phyloP scores from a whole-genome alignment of 2,888 invertebrate species.

The Macrosoma leucophasiata region DNA sequence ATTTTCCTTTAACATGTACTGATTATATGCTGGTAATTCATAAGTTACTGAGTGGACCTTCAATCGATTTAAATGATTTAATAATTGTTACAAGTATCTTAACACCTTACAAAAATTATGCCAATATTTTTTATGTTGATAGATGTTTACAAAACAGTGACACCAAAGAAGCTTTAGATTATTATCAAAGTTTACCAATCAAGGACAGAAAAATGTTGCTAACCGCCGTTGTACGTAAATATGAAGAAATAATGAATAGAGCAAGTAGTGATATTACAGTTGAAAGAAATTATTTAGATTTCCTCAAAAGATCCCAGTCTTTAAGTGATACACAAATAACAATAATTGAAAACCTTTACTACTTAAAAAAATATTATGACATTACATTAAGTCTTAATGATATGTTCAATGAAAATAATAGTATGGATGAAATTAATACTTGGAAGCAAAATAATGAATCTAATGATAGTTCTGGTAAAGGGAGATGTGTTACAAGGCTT shows the following conservation, averaged over 20 bases:
- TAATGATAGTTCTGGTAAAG: constrained; percentile 39
- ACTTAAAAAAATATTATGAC: constrained; percentile 57
- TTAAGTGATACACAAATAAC: constrained; percentile 42
- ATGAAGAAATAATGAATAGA: constrained; percentile 55
- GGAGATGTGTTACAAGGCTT: constrained; percentile 42
- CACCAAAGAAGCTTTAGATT: constrained; percentile 51
- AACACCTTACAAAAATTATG: constrained; percentile 45
- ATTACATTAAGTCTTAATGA: constrained; percentile 44
- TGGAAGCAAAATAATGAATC: constrained; percentile 35
- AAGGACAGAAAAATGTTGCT: constrained; percentile 46
- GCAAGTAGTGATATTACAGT: constrained; percentile 32
- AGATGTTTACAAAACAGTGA: constrained; percentile 58
- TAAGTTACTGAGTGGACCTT: constrained; percentile 46
- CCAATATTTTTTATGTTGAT: constrained; percentile 51
- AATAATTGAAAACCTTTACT: constrained; percentile 53
- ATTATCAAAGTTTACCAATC: constrained; percentile 42
- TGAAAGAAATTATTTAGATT: constrained; percentile 66
- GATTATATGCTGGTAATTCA: constrained; percentile 58
- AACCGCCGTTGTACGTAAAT: constrained; percentile 50
- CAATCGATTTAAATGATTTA: constrained; percentile 53
- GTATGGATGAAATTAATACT: constrained; percentile 32
- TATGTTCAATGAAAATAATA: constrained; percentile 43
- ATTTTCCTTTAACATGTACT: constrained; percentile 54
- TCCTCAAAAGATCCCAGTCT: constrained; percentile 54
- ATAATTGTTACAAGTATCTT: constrained; percentile 49